Conservation (phyloP, 1,140 invertebrate species). For the Potamilus streckersoni region DNA sequence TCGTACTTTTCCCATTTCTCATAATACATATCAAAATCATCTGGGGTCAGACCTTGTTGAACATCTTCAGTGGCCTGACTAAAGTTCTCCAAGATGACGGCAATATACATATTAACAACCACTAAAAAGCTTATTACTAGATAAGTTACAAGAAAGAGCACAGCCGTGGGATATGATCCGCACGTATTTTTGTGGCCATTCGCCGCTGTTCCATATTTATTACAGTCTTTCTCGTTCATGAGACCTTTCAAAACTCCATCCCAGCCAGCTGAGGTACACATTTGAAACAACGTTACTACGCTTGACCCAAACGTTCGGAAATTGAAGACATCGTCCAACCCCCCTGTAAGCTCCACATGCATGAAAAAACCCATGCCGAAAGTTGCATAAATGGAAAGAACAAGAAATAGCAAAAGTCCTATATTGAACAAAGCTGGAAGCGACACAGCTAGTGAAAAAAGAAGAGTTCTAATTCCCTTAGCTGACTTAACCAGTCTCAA, state of each 20-base stretch:
- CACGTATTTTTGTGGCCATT: constrained; percentile 85
- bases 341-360: constrained; percentile 94
- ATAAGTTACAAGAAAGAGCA: constrained; percentile 94
- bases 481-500: constrained; percentile 94
- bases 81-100: constrained; percentile 99
- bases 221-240: constrained; percentile 86
- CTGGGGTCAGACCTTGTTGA: constrained; percentile 96
- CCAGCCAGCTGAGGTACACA: constrained; percentile 99
- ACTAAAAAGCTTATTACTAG: constrained; percentile 98
- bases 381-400: constrained; percentile 99
- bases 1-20: constrained; percentile 99
- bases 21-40: constrained; percentile 99
- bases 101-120: constrained; percentile 99
- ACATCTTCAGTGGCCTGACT: constrained; percentile 98
- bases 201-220: constrained; percentile 51
- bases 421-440: constrained; percentile 98
- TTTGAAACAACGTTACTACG: constrained; percentile 98
- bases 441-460: constrained; percentile 98
- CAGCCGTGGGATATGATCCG: constrained; percentile 91
- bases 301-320: constrained; percentile 99
- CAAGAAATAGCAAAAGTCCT: constrained; percentile 95
- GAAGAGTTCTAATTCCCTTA: constrained; percentile 95
- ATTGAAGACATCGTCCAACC: constrained; percentile 97
- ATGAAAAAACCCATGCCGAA: constrained; percentile 99
- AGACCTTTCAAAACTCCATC: constrained; percentile 94